Evolutionary conservation across 2,113 vertebrate genomes (phyloP), one percentile per base, ranked within the genome.

Genomic region (Stegostoma tigrinum): DNA sequence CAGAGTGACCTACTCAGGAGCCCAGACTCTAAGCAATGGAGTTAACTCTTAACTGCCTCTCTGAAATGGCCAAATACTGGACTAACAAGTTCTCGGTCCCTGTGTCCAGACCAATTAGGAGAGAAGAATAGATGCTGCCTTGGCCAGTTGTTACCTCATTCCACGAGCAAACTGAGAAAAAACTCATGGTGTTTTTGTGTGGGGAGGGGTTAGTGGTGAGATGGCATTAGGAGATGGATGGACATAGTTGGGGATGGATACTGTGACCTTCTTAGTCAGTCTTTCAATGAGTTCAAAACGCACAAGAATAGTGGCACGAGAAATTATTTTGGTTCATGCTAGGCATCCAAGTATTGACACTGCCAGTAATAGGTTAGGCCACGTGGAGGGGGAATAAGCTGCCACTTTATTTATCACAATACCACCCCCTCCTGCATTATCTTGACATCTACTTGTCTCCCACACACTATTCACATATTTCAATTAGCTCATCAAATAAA

Each of bases 241-340:
- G 27, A 5, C 87, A 91, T 30, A 64, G 42, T 55, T 61, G 55
- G 87, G 30, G 87, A 34, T 66, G 19, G 38, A 15, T 23, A 93
- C 66, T 93, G 61, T 66, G 89, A 38, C 89, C 89, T 93, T 93
- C 64, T 93, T 91, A 91, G 89, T 23, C 89, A 91, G 55, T 91
- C 89, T 42, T 93, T 66, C 21, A 61, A 93, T 3, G 89, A 93
- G 61, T 34, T 93, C 61, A 93, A 66, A 93, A 93, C 23, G 61
- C 55, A 67, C 21, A 93, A 66, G 89, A 93, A 93, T 93, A 93
- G 89, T 93, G 67, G 66, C 61, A 38, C 17, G 61, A 66, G 19
- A n/a, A 38, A 61, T 61, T 93, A 66, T 93, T 93, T 93, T n/a
- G 66, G 89, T 93, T 93, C 23, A 93, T 93, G 89, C 89, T n/a